A percentile compares a stretch with the other conserved stretches of the same genome.
phyloP scores from a whole-genome alignment of 1,140 invertebrate genomes.

The Drosophila orena region DNA sequence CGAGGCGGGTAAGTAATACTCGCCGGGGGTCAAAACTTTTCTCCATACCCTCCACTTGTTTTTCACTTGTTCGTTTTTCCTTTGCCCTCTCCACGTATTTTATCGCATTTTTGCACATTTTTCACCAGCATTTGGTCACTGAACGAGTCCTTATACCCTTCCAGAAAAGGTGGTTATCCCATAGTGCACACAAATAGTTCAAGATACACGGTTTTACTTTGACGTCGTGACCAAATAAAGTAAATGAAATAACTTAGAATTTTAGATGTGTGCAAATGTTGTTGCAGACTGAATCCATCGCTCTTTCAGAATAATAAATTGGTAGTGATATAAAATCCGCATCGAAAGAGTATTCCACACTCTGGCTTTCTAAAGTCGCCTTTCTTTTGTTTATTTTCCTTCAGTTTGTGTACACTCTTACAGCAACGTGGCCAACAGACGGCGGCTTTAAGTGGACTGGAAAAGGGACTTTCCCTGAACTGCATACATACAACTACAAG shows the following conservation, averaged over 20 bases:
- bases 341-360: neutral
- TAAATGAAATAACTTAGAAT: neutral
- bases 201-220: too few relatives aligned
- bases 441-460: conserved; percentile 27
- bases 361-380: neutral
- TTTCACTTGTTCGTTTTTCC: conserved; percentile 6
- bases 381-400: conserved; percentile 19
- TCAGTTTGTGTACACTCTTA: conserved; percentile 40
- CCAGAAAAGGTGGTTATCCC: neutral
- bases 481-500: too few relatives aligned
- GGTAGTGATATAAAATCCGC: too few relatives aligned
- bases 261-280: too few relatives aligned
- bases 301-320: too few relatives aligned
- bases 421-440: conserved; percentile 9
- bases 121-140: conserved; percentile 26
- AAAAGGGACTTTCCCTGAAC: neutral
- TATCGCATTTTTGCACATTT: conserved; percentile 53
- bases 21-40: conserved; percentile 29
- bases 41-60: neutral
- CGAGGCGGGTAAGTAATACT: conserved; percentile 74
- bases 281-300: too few relatives aligned
- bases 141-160: conserved; percentile 15
- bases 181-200: too few relatives aligned
- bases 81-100: conserved; percentile 22
- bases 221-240: too few relatives aligned